Percentiles rank a stretch among this genome's conserved stretches.
Conservation (phyloP, 2,113 vertebrate genomes). For the Jacana jacana region DNA sequence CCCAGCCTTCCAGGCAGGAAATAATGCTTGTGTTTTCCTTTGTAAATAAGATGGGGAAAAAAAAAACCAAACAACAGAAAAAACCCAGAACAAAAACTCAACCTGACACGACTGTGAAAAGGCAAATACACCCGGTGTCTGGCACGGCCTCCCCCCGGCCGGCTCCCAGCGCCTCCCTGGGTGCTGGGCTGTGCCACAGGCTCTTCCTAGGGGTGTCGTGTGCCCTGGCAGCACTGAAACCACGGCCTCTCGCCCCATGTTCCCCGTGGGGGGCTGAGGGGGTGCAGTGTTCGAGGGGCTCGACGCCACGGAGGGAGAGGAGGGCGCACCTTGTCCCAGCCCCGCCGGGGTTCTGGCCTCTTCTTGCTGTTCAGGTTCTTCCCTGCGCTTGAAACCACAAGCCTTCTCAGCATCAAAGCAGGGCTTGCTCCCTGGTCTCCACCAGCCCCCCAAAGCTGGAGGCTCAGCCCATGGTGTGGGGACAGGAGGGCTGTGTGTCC, state of each 20-base stretch:
- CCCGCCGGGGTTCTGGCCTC: background rate
- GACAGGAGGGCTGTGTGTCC: background rate
- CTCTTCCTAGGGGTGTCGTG: background rate
- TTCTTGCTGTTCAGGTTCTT: background rate
- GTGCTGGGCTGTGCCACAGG: background rate
- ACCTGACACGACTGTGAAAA: background rate
- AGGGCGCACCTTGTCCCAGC: background rate
- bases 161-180: background rate
- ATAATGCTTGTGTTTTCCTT: background rate
- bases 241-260: background rate
- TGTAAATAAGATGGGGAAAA: background rate
- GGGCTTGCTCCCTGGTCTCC: accelerated
- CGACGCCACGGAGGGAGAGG: accelerated
- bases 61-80: background rate
- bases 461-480: accelerated
- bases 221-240: background rate
- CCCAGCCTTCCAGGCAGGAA: background rate
- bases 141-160: background rate
- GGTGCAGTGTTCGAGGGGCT: background rate
- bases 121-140: background rate
- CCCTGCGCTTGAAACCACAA: background rate
- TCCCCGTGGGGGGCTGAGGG: accelerated
- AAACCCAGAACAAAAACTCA: background rate
- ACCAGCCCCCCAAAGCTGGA: background rate
- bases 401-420: background rate